Evolutionary conservation across 2,113 vertebrate genomes (phyloP).

Genomic region (Charina bottae): DNA sequence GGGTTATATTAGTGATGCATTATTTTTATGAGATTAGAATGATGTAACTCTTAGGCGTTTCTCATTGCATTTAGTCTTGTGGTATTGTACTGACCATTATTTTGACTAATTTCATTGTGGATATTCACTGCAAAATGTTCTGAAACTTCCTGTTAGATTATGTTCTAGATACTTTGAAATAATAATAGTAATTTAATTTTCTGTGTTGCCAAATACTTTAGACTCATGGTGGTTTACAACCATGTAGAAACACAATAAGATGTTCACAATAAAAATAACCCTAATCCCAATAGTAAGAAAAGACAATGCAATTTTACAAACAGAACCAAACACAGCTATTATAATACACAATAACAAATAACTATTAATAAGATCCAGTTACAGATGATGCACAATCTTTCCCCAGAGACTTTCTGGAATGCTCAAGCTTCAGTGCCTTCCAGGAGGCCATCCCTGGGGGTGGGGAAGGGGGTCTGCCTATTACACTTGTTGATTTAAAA

Average conservation of each 20-base stretch:
- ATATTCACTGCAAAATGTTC: background rate
- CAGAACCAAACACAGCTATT: background rate
- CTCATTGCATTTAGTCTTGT: background rate
- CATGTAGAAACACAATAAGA: background rate
- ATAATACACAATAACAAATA: background rate
- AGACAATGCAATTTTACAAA: background rate
- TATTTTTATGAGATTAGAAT: background rate
- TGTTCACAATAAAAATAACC: background rate
- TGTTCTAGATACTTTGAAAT: background rate
- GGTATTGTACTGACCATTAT: background rate
- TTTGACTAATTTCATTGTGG: background rate
- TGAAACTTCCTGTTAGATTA: background rate
- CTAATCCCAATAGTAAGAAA: background rate
- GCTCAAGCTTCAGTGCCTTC: background rate
- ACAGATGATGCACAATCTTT: background rate
- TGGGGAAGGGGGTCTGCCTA: background rate
- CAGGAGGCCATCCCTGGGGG: background rate
- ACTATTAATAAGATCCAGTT: conserved; percentile 1
- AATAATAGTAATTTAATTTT: background rate
- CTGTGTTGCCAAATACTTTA: background rate
- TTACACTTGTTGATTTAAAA: background rate
- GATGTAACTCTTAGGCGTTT: background rate
- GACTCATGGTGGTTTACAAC: background rate
- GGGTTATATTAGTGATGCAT: background rate
- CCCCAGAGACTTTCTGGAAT: background rate